Evolutionary conservation across 1,140 invertebrate genomes (phyloP), one percentile per base, ranked within the genome.

Genomic region (Luehdorfia chinensis): DNA sequence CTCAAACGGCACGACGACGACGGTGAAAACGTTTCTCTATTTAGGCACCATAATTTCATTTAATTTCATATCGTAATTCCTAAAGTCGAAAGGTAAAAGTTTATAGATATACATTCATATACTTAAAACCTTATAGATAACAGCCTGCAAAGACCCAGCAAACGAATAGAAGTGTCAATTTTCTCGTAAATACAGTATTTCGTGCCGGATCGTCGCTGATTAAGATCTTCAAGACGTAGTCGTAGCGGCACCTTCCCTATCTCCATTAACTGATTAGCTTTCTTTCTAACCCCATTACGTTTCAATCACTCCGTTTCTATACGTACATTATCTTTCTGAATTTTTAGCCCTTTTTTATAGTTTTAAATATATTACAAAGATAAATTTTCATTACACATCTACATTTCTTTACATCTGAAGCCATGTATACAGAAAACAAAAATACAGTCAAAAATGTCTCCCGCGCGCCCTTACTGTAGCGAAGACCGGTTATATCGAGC

Each of bases 191-290:
- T 37, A 23, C 34, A 16, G 39, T 16, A 28, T 15, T 43, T 43
- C 23, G 14, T 32, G 32, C 16, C 19, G 34, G 19, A 45, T 39
- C 31, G 21, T 11, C 15, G 16, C 25, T 41, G 33, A 67, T 67
- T 55, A 54, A 55, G 51, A 69, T 59, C 57, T 59, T 52, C 34
- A 53, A 52, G 51, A 50, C 33, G 37, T 49, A 44, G 41, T 48
- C 33, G 37, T 49, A 44, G 41, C 45, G 52, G 50, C 59, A 59
- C 50, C 58, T 55, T 47, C 50, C 32, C 50, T 52, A 21, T 48
- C 47, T 65, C 64, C 64, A 71, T 71, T 71, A 71, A 65, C 52
- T 67, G 62, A 71, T 71, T 71, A 65, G 36, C 55, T 45, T 47
- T 54, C 51, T 53, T 59, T 60, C 50, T 46, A 53, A 59, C 49